These are phyloP conservation scores for Argyrosomus regius DNA, from an alignment of 2,797 vertebrate genomes.

Conservation along the genomic window DNA sequence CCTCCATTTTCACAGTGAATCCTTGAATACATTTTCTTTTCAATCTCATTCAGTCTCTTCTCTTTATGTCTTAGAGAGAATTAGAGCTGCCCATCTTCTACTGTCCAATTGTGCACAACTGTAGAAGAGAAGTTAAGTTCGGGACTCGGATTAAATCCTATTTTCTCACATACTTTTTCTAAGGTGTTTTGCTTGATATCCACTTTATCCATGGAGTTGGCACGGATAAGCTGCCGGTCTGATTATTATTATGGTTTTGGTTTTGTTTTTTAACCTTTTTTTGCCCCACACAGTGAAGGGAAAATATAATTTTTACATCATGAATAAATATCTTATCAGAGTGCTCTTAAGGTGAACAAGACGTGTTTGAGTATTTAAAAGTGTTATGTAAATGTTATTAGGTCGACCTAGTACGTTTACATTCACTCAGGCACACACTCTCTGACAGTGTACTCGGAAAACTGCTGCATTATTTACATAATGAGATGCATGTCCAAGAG, in stretches of 20 bases:
- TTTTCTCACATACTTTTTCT: no score
- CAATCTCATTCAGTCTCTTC: neutral
- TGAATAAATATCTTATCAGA: no score
- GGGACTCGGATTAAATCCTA: no score
- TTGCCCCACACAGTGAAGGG: neutral
- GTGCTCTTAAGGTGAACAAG: neutral
- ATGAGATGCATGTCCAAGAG: neutral
- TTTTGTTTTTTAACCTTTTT: neutral
- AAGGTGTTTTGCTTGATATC: no score
- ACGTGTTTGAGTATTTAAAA: neutral
- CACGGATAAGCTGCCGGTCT: neutral
- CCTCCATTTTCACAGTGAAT: neutral
- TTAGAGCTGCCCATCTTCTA: neutral
- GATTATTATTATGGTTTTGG: neutral
- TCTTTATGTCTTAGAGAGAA: neutral
- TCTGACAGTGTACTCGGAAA: neutral
- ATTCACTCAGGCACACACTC: neutral
- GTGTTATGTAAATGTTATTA: neutral
- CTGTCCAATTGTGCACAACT: neutral
- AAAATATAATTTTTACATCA: neutral
- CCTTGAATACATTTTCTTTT: neutral
- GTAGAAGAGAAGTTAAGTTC: neutral
- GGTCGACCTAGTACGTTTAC: neutral
- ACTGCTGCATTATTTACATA: neutral
- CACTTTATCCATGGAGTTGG: no score